Conservation (phyloP, 2,888 invertebrate genomes). For the Drosophila tripunctata region DNA sequence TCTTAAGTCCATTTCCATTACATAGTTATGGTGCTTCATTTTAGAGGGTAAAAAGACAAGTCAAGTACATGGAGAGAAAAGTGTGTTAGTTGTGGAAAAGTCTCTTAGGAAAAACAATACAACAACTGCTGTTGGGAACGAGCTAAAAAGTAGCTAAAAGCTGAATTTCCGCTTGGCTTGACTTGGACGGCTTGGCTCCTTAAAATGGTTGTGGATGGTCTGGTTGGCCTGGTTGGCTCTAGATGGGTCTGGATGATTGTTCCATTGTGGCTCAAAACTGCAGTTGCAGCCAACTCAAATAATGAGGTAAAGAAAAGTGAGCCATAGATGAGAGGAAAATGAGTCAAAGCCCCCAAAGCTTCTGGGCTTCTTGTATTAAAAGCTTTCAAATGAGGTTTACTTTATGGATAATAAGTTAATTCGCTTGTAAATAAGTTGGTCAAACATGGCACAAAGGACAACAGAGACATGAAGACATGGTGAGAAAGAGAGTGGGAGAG, state of each 20-base stretch:
- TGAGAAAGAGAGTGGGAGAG: background rate
- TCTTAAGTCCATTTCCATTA: background rate
- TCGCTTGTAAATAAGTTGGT: constrained; percentile 76
- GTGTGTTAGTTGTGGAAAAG: constrained; percentile 70
- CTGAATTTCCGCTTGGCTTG: constrained; percentile 78
- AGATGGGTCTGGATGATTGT: constrained; percentile 26
- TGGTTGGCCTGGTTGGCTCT: constrained; percentile 30
- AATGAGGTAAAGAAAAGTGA: constrained; percentile 56
- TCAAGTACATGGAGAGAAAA: constrained; percentile 50
- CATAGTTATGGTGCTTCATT: background rate
- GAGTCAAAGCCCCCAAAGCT: constrained; percentile 46
- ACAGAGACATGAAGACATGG: background rate
- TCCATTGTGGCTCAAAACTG: constrained; percentile 63
- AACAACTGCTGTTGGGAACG: constrained; percentile 47
- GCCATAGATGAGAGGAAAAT: constrained; percentile 25
- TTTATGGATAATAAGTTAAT: constrained; percentile 79
- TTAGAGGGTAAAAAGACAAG: constrained; percentile 24
- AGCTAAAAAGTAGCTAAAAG: constrained; percentile 78
- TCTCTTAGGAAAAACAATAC: constrained; percentile 58
- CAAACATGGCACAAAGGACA: constrained; percentile 18
- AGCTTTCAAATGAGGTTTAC: constrained; percentile 76
- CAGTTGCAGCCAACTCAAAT: constrained; percentile 51
- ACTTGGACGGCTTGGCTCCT: constrained; percentile 56
- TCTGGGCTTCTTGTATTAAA: constrained; percentile 61
- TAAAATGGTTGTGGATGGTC: constrained; percentile 18